phyloP scores from a whole-genome alignment of 2,797 vertebrate species.

The Meda fulgida region DNA sequence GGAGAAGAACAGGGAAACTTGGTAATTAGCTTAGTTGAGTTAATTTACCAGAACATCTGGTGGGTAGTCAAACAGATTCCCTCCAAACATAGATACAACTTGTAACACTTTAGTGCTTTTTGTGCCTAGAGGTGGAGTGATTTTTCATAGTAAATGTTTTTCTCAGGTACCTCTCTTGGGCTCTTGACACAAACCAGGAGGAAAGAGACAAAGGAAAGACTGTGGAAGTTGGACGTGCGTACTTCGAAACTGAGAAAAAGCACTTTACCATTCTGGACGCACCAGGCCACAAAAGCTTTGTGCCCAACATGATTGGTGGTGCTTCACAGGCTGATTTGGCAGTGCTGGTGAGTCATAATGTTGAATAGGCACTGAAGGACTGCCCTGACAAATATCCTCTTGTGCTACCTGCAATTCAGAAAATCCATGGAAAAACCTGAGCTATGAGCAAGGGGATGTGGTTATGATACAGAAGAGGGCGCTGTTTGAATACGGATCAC shows the following conservation, averaged over 20 bases:
- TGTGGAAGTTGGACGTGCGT: constrained; percentile 95
- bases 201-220: constrained; percentile 98
- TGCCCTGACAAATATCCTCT: background rate
- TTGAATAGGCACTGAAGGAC: background rate
- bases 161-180: constrained; percentile 96
- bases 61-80: background rate
- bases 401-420: background rate
- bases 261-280: constrained; percentile 99
- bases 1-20: constrained; percentile 99
- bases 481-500: constrained; percentile 2
- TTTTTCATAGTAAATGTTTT: constrained; percentile 9
- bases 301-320: constrained; percentile 98
- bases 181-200: constrained; percentile 97
- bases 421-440: background rate
- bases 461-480: constrained; percentile 32
- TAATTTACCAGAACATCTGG: background rate
- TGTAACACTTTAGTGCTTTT: background rate
- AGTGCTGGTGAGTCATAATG: constrained; percentile 87
- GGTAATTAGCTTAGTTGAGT: constrained; percentile 73
- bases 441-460: background rate
- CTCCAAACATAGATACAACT: background rate
- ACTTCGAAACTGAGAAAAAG: constrained; percentile 97
- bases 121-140: background rate
- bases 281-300: constrained; percentile 98
- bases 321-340: constrained; percentile 97